A percentile compares a stretch with the other conserved stretches of the same genome.
Evolutionary conservation across 2,113 vertebrate species (phyloP).

Genomic region (Hymenochirus boettgeri): DNA sequence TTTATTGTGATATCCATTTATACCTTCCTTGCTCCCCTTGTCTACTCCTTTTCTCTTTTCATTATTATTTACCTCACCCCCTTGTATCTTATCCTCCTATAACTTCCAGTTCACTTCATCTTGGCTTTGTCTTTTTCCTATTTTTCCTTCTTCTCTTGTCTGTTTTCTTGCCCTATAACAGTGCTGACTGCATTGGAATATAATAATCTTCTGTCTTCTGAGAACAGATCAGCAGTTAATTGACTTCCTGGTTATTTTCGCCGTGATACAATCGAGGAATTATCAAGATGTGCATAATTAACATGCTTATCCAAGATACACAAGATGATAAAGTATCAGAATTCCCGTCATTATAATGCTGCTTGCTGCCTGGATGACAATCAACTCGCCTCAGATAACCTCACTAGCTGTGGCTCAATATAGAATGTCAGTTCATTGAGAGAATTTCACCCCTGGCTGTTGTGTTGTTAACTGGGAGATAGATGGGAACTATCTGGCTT

Average conservation of each 20-base stretch:
- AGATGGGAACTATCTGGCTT: constrained; percentile 31
- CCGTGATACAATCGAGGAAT: constrained; percentile 9
- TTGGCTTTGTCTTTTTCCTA: no score
- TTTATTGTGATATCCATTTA: no score
- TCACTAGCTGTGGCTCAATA: constrained; percentile 25
- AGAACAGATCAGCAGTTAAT: constrained; percentile 3
- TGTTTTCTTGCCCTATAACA: no score
- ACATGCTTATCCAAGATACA: constrained; percentile 1
- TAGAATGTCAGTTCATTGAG: constrained; percentile 36
- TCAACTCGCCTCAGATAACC: constrained; percentile 17
- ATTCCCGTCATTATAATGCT: constrained; percentile 30
- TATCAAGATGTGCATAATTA: constrained; percentile 23
- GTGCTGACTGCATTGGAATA: not conserved
- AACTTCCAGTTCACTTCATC: no score
- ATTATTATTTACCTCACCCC: no score
- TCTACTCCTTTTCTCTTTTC: not conserved
- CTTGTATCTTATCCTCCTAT: no score
- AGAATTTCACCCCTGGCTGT: constrained; percentile 40
- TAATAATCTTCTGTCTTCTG: constrained; percentile 2
- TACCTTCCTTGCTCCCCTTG: no score
- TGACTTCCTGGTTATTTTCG: not conserved
- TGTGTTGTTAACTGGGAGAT: constrained; percentile 34
- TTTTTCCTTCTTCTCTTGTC: no score
- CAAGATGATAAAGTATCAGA: constrained; percentile 12
- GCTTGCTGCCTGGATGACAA: constrained; percentile 24